phyloP scores from a whole-genome alignment of 2,797 vertebrate genomes.

The Myotis daubentonii region DNA sequence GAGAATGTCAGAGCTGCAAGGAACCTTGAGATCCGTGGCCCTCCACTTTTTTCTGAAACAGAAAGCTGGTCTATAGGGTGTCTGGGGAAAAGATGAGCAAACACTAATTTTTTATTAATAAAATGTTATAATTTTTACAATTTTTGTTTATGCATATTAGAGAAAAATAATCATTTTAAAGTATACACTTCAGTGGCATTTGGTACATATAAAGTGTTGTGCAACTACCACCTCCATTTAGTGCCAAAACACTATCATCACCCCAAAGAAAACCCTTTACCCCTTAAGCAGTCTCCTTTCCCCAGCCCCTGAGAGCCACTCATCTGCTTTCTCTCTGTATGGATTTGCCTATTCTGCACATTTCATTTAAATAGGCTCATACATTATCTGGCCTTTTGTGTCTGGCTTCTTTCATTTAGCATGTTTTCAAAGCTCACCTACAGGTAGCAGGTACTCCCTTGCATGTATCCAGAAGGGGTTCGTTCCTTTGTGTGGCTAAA shows the following conservation, averaged over 20 bases:
- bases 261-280: not conserved
- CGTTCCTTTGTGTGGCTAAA: not conserved
- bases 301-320: not conserved
- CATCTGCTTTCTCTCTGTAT: not conserved
- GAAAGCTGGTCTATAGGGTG: not conserved
- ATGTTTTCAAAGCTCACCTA: not conserved
- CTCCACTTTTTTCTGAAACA: not conserved
- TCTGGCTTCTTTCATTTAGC: not conserved
- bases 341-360: not conserved
- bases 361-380: not conserved
- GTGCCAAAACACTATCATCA: not conserved
- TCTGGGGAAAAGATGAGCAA: not conserved
- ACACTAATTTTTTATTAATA: not conserved
- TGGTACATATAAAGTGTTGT: not conserved
- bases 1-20: not conserved
- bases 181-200: not conserved
- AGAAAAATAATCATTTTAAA: not conserved
- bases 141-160: not conserved
- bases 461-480: not conserved
- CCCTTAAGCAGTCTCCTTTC: not conserved
- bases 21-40: not conserved
- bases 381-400: not conserved
- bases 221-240: not conserved
- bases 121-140: not conserved
- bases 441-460: not conserved